Base-by-base conservation (phyloP, 2,797 vertebrate species). In the Tadarida brasiliensis region DNA sequence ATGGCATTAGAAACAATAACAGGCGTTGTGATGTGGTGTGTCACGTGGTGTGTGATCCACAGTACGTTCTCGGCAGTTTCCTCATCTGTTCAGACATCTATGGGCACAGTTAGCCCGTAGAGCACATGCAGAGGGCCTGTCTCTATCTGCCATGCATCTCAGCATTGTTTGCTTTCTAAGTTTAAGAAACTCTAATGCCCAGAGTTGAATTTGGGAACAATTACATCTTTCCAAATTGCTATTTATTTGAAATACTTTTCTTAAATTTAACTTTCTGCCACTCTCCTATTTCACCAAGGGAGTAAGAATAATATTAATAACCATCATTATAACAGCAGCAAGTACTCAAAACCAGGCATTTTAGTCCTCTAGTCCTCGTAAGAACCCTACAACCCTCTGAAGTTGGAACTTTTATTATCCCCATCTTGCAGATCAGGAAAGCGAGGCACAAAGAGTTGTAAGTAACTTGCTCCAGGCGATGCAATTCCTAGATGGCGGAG, bases 381-480 rank as follows among this genome's bases (percentile, higher is more conserved):
- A 17, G 51, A 78, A 77, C 9, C 4, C 1, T 35, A 6, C 24
- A 74, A 78, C 11, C 3, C 1, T 28, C 5, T 28, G 47, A 78
- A 94, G 61, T 65, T 68, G 22, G 24, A 68, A 57, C 12, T 87
- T 67, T 73, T 51, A 56, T 67, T 44, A 44, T 70, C 7, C 47
- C 20, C 57, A 65, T 87, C 93, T 95, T 86, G 39, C 22, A 94
- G 28, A 49, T 87, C 16, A 91, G 71, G n/a, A 77, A 93, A 87
- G 59, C 20, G 16, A 89, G 76, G 2, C 17, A 56, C 19, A 61
- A 7, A 39, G 70, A 63, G 16, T 86, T 88, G 87, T 61, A 20
- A 74, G 33, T 61, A 44, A n/a, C 39, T 88, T 65, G 20, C 33
- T 61, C 10, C 54, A 74, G 33, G 26, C 30, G 56, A 16, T 44